Evolutionary conservation across 2,113 vertebrate species (phyloP).

Genomic region (Austrofundulus limnaeus): DNA sequence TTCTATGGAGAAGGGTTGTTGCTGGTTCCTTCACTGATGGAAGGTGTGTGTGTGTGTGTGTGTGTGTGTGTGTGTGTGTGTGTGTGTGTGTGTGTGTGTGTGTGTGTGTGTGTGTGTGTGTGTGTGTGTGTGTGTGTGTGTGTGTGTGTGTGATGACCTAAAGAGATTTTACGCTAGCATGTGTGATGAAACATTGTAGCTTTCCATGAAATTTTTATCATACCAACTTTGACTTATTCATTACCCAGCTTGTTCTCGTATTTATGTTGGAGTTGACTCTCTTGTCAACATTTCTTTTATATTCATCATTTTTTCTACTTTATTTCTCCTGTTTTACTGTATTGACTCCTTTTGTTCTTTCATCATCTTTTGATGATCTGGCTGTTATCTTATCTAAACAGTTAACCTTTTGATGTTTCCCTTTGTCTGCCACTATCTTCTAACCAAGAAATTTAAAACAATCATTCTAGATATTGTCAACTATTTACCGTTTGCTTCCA

Average conservation of each 20-base stretch:
- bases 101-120: too few relatives aligned
- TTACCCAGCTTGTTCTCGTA: neutral
- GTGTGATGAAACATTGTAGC: too few relatives aligned
- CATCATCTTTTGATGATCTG: too few relatives aligned
- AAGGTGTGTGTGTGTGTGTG: constrained; percentile 1
- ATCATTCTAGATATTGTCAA: constrained; percentile 5
- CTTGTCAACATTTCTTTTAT: too few relatives aligned
- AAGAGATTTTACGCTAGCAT: too few relatives aligned
- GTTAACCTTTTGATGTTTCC: neutral
- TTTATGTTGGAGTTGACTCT: neutral
- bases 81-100: too few relatives aligned
- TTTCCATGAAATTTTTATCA: too few relatives aligned
- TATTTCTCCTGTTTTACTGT: neutral
- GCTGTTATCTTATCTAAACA: too few relatives aligned
- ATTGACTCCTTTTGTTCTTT: constrained; percentile 2
- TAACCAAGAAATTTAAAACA: neutral
- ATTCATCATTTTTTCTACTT: neutral
- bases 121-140: too few relatives aligned
- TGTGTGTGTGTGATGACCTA: neutral
- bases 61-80: too few relatives aligned
- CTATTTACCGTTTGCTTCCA: constrained; percentile 5
- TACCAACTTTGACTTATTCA: too few relatives aligned
- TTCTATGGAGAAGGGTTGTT: too few relatives aligned
- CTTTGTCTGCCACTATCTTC: neutral
- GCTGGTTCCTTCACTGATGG: neutral